Percentiles rank a stretch among this genome's conserved stretches.
Conservation (phyloP, 2,888 invertebrate genomes). For the Andrena chrysosceles region DNA sequence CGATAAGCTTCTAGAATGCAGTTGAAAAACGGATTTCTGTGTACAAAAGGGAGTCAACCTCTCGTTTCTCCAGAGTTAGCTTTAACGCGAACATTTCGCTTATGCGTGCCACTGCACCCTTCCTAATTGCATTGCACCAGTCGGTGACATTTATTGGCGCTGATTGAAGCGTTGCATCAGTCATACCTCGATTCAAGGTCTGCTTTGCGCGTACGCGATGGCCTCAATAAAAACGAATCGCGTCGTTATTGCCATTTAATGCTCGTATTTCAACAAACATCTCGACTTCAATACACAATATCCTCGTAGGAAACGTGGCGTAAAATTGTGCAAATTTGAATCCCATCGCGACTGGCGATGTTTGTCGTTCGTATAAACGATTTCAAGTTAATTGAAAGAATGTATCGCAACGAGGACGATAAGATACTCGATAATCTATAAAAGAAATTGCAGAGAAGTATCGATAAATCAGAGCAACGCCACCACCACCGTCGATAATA, state of each 20-base stretch:
- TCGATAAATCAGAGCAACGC: slow-evolving; percentile 39
- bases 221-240: slow-evolving; percentile 75
- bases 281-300: neutral
- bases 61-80: slow-evolving; percentile 10
- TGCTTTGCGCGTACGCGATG: slow-evolving; percentile 66
- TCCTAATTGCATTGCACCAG: slow-evolving; percentile 77
- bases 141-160: slow-evolving; percentile 79
- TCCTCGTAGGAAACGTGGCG: too few relatives aligned
- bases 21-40: neutral
- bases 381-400: neutral
- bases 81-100: slow-evolving; percentile 21
- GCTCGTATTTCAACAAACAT: slow-evolving; percentile 3
- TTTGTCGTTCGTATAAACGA: neutral
- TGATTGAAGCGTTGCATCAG: slow-evolving; percentile 80
- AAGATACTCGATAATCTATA: slow-evolving; percentile 34
- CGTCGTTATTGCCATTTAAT: slow-evolving; percentile 61
- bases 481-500: slow-evolving; percentile 33
- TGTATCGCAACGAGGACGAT: slow-evolving; percentile 1
- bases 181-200: slow-evolving; percentile 79
- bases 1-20: neutral
- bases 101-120: slow-evolving; percentile 65
- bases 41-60: too few relatives aligned
- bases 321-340: neutral
- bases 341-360: too few relatives aligned
- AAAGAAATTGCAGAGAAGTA: slow-evolving; percentile 2